Evolutionary conservation across 2,113 vertebrate species (phyloP).

Genomic region (Laticauda laticaudata): DNA sequence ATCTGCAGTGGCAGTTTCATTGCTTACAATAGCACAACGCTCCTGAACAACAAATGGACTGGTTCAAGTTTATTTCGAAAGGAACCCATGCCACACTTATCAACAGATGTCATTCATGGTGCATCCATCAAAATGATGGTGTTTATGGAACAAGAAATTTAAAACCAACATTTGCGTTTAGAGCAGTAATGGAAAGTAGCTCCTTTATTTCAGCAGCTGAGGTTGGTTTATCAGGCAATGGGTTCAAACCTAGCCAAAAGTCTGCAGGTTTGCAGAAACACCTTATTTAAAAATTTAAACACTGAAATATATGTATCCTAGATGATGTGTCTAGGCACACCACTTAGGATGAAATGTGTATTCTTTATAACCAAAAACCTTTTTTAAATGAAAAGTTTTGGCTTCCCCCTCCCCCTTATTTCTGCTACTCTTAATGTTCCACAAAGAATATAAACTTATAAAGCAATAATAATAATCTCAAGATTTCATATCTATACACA

Average conservation of each 20-base stretch:
- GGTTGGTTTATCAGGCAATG: slow-evolving; percentile 32
- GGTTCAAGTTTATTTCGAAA: slow-evolving; percentile 42
- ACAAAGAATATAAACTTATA: neutral
- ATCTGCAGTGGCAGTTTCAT: neutral
- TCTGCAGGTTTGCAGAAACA: slow-evolving; percentile 43
- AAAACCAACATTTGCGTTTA: slow-evolving; percentile 52
- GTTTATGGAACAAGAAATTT: slow-evolving; percentile 57
- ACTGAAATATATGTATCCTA: slow-evolving; percentile 53
- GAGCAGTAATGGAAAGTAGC: slow-evolving; percentile 46
- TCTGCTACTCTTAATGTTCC: neutral
- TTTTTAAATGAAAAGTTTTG: slow-evolving; percentile 47
- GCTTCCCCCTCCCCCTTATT: neutral
- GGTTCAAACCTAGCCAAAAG: slow-evolving; percentile 56
- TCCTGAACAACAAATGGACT: slow-evolving; percentile 12
- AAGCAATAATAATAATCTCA: neutral
- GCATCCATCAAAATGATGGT: slow-evolving; percentile 51
- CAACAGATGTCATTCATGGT: slow-evolving; percentile 47
- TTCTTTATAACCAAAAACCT: slow-evolving; percentile 52
- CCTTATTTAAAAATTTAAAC: slow-evolving; percentile 47
- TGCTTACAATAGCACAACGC: neutral
- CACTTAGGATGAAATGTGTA: slow-evolving; percentile 48
- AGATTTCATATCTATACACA: neutral
- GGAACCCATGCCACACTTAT: slow-evolving; percentile 30
- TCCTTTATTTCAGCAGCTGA: slow-evolving; percentile 39
- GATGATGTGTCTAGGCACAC: neutral